Evolutionary conservation across 1,140 invertebrate genomes (phyloP).

Genomic region (Nasonia vitripennis): DNA sequence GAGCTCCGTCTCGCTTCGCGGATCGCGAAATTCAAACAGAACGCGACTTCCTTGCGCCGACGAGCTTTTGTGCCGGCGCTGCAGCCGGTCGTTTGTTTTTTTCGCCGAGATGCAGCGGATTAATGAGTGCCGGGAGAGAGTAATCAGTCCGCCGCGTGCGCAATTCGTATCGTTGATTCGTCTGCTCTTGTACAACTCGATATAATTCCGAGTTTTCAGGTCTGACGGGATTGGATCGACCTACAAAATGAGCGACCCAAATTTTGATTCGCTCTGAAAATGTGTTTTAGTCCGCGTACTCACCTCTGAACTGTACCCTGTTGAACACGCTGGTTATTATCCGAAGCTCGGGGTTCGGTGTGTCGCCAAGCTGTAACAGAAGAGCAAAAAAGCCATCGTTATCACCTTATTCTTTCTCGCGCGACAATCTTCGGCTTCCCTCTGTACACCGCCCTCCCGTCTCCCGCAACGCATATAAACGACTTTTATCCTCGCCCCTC

Average conservation of each 20-base stretch:
- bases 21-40: conserved; percentile 4
- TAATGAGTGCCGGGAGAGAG: no score
- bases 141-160: no score
- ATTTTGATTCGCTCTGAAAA: no score
- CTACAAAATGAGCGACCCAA: background rate
- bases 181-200: background rate
- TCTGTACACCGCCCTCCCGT: background rate
- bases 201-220: background rate
- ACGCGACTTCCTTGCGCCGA: background rate
- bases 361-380: conserved; percentile 86
- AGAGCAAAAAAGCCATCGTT: conserved; percentile 53
- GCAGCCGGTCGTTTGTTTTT: no score
- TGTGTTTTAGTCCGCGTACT: conserved; percentile 60
- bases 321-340: conserved; percentile 91
- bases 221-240: background rate
- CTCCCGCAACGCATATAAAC: conserved; percentile 21
- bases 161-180: no score
- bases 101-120: no score
- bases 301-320: conserved; percentile 88
- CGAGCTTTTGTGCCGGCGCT: no score
- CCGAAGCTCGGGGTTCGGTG: conserved; percentile 87
- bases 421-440: background rate
- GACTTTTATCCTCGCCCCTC: background rate
- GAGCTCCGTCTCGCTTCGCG: background rate
- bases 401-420: background rate